Evolutionary conservation across 2,113 vertebrate species (phyloP), one percentile per base, ranked within the genome.

Genomic region (Baryphthengus martii): DNA sequence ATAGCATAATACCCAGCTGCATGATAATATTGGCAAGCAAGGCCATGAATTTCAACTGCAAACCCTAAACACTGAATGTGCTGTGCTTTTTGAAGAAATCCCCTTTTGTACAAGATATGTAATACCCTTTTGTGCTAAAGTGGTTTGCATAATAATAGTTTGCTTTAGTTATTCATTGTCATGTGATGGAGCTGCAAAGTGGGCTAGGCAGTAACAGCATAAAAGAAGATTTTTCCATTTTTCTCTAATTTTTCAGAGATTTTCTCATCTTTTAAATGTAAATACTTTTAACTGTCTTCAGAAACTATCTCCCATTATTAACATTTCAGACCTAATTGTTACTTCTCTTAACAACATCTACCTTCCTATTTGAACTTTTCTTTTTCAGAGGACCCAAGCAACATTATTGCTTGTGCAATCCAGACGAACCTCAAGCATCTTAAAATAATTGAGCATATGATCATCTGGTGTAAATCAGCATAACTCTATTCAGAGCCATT

Each of bases 101-200:
- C 95, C 79, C 97, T 97, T 98, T 98, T 98, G 97, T 98, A 93
- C 14, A 55, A 98, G 98, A 98, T 98, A 97, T 97, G 98, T 97
- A 97, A 96, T 86, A 97, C 97, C 98, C 97, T 97, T 98, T 98
- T 98, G 98, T 98, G 97, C 88, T 92, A 62, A 81, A 77, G 92
- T 97, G 80, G 91, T 99, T 98, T 98, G 98, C 98, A 99, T 99
- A 96, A 99, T 97, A 99, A 99, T 98, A 97, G 98, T 97, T 97
- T 95, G 97, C 98, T 98, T 96, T 96, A 97, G 94, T 98, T 97
- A 97, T 95, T 97, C 89, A 28, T 89, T 92, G 95, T 97, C 97
- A 97, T 95, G 95, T 97, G 98, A 96, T 66, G 81, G 96, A 94
- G 74, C 97, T 95, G 59, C 95, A 89, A 94, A 98, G 89, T 92